Evolutionary conservation across 1,140 invertebrate genomes (phyloP).

Genomic region (Drosophila chauvacae): DNA sequence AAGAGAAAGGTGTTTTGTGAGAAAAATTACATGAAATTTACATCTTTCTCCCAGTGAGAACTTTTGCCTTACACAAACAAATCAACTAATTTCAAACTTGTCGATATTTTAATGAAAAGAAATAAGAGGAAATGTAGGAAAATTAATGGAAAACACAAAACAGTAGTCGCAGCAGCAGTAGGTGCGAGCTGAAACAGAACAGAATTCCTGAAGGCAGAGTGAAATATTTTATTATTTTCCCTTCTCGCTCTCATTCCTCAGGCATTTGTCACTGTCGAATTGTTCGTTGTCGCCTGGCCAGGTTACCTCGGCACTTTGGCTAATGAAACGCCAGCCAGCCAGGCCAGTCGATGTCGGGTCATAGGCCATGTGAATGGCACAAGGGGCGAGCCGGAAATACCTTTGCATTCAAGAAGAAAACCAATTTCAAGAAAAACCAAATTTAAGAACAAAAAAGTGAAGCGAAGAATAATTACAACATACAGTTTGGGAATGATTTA

Average conservation of each 20-base stretch:
- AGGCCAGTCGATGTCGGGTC: constrained; percentile 22
- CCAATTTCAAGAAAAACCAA: not conserved
- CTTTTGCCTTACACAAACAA: constrained; percentile 52
- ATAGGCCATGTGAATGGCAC: constrained; percentile 45
- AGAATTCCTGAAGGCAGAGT: constrained; percentile 11
- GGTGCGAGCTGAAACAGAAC: constrained; percentile 14
- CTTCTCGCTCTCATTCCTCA: constrained; percentile 29
- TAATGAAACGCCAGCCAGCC: constrained; percentile 60
- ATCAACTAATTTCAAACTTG: constrained; percentile 77
- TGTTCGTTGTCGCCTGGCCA: constrained; percentile 37
- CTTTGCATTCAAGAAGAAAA: not conserved
- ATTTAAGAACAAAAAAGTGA: not conserved
- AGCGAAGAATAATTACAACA: not conserved
- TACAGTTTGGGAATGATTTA: not conserved
- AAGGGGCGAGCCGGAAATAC: constrained; percentile 25
- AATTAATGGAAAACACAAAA: not conserved
- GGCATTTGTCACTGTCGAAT: constrained; percentile 56
- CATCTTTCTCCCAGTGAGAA: constrained; percentile 2
- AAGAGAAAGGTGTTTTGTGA: no score
- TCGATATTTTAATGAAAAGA: constrained; percentile 68
- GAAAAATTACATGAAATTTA: not conserved
- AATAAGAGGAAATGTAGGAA: not conserved
- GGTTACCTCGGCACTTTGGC: constrained; percentile 60
- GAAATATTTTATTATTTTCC: constrained; percentile 39
- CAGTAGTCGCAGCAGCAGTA: not conserved